Evolutionary conservation across 2,113 vertebrate genomes (phyloP), one percentile per base, ranked within the genome.

Genomic region (Lamprotornis superbus): DNA sequence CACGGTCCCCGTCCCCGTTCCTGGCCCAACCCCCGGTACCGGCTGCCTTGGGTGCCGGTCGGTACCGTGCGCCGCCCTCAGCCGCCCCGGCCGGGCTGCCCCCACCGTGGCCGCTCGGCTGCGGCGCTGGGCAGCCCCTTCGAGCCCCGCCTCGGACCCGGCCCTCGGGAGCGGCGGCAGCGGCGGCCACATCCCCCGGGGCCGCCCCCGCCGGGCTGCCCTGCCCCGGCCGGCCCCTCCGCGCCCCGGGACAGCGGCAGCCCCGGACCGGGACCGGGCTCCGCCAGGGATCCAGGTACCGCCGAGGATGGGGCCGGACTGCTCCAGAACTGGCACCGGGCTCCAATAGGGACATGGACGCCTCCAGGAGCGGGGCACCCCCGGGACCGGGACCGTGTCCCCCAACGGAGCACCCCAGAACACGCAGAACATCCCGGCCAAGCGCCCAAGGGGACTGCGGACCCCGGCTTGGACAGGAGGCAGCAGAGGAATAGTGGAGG

Each of bases 101-200:
- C 74, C 75, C 57, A n/a, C 89, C 80, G 94, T 4, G 53, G 31
- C 69, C 79, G 87, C 74, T 91, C 57, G 31, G 75, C 59, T 77
- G 25, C 74, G 63, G 63, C 40, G 23, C 83, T 87, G 94, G 77
- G 78, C 90, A 75, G 77, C 91, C 61, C 87, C 73, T 27, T 3
- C 61, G 79, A 55, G 92, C 91, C 23, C 80, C 92, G 93, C 92
- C 91, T 91, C 80, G 92, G 88, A 89, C 6, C 91, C 94, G 57
- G 91, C 94, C 91, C 87, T 90, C 94, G 82, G 60, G 28, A 89
- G 93, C 75, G 39, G 76, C 81, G 69, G 76, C 42, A 49, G 59
- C 61, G 31, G 60, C 93, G 53, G 93, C 70, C 90, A 93, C 90
- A 79, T 87, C 90, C 93, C 90, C 67, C 82, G 77, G 87, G 82